These are phyloP conservation scores for Patella caerulea DNA, from an alignment of 2,888 invertebrate species.

Conservation along the genomic window DNA sequence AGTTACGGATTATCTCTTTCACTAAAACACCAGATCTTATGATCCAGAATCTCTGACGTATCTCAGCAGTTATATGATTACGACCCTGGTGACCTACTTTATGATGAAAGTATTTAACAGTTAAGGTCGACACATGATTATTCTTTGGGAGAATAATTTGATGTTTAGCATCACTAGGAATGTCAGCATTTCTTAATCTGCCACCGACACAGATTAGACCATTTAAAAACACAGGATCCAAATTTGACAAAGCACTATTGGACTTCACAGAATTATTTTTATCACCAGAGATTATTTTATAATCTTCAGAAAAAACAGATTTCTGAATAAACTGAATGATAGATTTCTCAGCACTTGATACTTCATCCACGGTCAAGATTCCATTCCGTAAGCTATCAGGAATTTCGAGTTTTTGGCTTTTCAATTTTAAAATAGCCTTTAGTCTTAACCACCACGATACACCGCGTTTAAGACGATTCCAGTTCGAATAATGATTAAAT, in stretches of 20 bases:
- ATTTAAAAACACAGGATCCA: conserved; percentile 3
- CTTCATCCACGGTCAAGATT: neutral
- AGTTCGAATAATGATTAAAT: neutral
- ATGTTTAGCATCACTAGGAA: neutral
- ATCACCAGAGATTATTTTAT: too few species aligned
- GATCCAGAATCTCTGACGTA: conserved; percentile 10
- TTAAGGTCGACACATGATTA: neutral
- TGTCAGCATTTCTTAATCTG: neutral
- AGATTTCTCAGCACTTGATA: neutral
- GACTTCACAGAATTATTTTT: neutral
- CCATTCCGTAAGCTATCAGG: neutral
- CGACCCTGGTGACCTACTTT: conserved; percentile 13
- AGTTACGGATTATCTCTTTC: conserved; percentile 6
- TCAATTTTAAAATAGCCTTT: neutral
- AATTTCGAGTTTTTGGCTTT: neutral
- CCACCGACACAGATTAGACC: conserved; percentile 14
- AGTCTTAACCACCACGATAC: neutral
- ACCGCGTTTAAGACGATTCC: neutral
- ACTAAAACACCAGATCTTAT: neutral
- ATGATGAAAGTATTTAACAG: neutral
- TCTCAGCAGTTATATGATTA: neutral
- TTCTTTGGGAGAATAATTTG: neutral
- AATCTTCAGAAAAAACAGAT: neutral
- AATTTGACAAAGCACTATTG: neutral
- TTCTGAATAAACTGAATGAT: conserved; percentile 7